phyloP scores from a whole-genome alignment of 2,797 vertebrate genomes.

The Dallia pectoralis region DNA sequence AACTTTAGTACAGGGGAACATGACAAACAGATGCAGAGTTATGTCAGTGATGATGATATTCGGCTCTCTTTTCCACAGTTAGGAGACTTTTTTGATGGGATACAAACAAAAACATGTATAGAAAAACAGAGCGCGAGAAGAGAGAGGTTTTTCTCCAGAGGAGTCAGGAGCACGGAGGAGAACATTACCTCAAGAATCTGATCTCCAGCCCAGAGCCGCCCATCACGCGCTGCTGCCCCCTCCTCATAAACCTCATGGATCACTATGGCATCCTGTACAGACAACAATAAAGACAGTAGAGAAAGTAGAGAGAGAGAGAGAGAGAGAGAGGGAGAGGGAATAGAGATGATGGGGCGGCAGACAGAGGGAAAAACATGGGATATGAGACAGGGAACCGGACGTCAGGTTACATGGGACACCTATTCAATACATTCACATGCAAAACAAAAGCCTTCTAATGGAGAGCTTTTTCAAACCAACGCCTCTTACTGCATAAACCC shows the following conservation, averaged over 20 bases:
- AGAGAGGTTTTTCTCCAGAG: neutral
- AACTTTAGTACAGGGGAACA: neutral
- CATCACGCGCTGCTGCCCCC: slow-evolving; percentile 91
- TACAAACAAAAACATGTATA: neutral
- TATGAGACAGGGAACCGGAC: neutral
- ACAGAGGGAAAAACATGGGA: neutral
- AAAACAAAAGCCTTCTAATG: neutral
- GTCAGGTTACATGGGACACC: neutral
- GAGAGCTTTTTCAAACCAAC: neutral
- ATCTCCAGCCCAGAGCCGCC: slow-evolving; percentile 94
- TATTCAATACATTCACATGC: neutral
- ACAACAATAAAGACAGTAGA: slow-evolving; percentile 21
- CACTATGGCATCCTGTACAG: slow-evolving; percentile 86
- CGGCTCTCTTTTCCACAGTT: neutral
- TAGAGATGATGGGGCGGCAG: too few species aligned
- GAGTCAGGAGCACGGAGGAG: neutral
- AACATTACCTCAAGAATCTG: slow-evolving; percentile 87
- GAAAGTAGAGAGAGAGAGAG: neutral
- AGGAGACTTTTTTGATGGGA: neutral
- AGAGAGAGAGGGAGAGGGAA: neutral
- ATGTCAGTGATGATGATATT: neutral
- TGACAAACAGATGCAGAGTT: neutral
- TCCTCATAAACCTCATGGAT: slow-evolving; percentile 98
- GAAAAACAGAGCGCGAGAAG: slow-evolving; percentile 2
- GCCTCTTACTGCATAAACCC: neutral